Evolutionary conservation across 92 coral and sea anemone species (phyloP), one percentile per base, ranked within the genome.

Genomic region (Epizoanthus fatuus): DNA sequence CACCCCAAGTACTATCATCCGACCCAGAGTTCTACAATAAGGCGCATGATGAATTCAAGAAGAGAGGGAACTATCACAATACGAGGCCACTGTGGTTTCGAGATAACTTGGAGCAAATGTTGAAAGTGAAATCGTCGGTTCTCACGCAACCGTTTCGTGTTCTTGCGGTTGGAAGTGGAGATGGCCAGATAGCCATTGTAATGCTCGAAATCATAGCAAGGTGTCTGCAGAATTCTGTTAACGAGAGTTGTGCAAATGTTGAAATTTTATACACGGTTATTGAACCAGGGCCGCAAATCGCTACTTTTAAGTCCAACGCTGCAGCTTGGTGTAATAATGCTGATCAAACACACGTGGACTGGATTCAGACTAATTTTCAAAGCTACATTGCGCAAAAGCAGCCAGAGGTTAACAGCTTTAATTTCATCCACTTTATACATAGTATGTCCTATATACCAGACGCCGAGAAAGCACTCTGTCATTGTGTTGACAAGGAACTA

Each of bases 1-100:
- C 9, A 44, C 49, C 49, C 49, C 49, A 7, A 22, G 42, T 2
- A 0, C 29, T 73, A 17, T 73, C 79, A 8, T 73, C 79, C 2
- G 62, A 73, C 7, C 79, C 79, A 22, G 79, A 51, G 20, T 73
- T 49, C 32, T 73, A 52, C 63, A 73, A n/a, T 15, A 73, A 52
- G 32, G 25, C 63, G 5, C 9, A 52, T 8, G 20, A 4, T 49
- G 20, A 6, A 5, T 73, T 16, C 29, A 20, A 60, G 52, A n/a
- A 73, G 42, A 73, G 53, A 40, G 47, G 60, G 2, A n/a, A 73
- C 29, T 8, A 11, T 8, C 6, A 29, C 17, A 38, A 72, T 16
- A 44, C 44, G 25, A 72, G 53, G 13, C 14, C 12, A 22, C 44
- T 22, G 8, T 73, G 45, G 79, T 51, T 73, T 73, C 44, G 44